Evolutionary conservation across 2,113 vertebrate genomes (phyloP).

Genomic region (Paedocypris sp.): DNA sequence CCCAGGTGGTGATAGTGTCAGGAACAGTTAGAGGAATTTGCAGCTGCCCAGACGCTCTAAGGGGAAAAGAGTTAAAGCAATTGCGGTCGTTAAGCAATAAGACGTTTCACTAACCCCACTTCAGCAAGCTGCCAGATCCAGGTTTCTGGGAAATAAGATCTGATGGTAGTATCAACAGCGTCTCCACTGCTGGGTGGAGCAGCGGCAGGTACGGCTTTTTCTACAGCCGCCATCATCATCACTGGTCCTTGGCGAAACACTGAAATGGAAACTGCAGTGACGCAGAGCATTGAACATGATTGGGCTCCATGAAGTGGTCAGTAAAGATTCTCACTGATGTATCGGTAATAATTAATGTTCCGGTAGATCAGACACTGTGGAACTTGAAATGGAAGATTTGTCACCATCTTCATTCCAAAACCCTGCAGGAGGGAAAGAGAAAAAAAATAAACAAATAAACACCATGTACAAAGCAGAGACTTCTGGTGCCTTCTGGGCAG

Average conservation of each 20-base stretch:
- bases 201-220: background rate
- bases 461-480: too few relatives aligned
- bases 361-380: constrained; percentile 47
- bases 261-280: background rate
- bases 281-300: too few relatives aligned
- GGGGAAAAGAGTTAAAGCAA: background rate
- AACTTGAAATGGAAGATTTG: constrained; percentile 36
- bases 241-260: too few relatives aligned
- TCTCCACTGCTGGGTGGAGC: background rate
- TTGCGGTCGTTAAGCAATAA: background rate
- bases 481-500: too few relatives aligned
- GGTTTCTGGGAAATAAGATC: constrained; percentile 74
- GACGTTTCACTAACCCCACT: constrained; percentile 56
- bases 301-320: too few relatives aligned
- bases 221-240: background rate
- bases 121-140: constrained; percentile 74
- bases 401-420: constrained; percentile 64
- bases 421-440: constrained; percentile 46
- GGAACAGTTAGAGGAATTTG: constrained; percentile 59
- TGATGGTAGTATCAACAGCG: constrained; percentile 34
- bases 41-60: constrained; percentile 58
- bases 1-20: constrained; percentile 81
- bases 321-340: background rate
- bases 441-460: too few relatives aligned
- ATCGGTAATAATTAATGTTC: background rate